Base-by-base conservation (phyloP, 2,888 invertebrate genomes). In the Nudaria mundana region DNA sequence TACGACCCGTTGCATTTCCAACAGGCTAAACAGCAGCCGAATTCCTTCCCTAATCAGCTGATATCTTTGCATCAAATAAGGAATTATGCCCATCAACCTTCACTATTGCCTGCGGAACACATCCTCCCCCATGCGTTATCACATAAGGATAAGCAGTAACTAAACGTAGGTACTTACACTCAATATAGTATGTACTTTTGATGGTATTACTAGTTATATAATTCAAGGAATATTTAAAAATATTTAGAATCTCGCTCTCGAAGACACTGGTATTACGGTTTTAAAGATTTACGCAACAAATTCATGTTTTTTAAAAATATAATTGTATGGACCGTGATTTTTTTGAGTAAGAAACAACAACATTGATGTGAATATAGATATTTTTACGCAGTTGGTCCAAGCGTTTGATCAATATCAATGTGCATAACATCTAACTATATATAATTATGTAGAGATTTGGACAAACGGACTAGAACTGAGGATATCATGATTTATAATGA, bases 21-120 rank as follows among this genome's bases (percentile, higher is more conserved):
- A 72, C 93, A 93, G 76, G 81, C 81, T 46, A 92, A 91, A 63
- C 89, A 89, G 67, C 88, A 88, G 68, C 90, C 92, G 1, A 91
- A 92, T 54, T 92, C 93, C 41, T 97, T 97, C 83, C 97, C 97
- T 44, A 97, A 97, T 80, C 97, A 97, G 83, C 90, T 97, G 85
- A 97, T 97, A 82, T 97, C 97, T 61, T 91, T 98, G 59, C 98
- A 98, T 85, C 98, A 98, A 90, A 98, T 98, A 71, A 92, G 98
- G 81, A 98, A 98, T 84, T 98, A 97, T 84, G 96, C 97, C 50
- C 97, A 97, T 77, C 97, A 97, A 75, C 97, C 97, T 46, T 93
- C 95, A 52, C 84, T 94, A 31, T 92, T 94, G 90, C 91, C 92
- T 47, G 91, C 92, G 41, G 93, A 93, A 63, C 93, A 93, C 79